Percentiles rank a stretch among this genome's conserved stretches.
Evolutionary conservation across 23 tunicate species (phyloP).

Genomic region (Ciona savignyi): DNA sequence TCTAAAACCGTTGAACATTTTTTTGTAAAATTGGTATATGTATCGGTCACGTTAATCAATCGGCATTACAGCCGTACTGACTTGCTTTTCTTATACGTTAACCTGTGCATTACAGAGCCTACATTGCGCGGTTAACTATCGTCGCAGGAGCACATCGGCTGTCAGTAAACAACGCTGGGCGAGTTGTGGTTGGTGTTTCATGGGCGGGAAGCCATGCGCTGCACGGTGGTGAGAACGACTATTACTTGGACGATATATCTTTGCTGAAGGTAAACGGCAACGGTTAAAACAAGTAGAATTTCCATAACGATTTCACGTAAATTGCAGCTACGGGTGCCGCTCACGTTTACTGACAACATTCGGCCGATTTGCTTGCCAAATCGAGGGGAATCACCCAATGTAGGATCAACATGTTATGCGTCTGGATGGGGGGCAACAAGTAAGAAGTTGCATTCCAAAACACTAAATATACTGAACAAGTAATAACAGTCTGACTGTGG

Average conservation of each 20-base stretch:
- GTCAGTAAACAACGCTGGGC: background rate
- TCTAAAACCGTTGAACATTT: too few relatives aligned
- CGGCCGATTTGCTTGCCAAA: constrained; percentile 38
- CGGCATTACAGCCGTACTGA: too few relatives aligned
- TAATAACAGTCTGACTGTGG: too few relatives aligned
- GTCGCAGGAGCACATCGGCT: background rate
- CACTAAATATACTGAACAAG: too few relatives aligned
- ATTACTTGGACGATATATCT: background rate
- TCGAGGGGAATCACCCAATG: constrained; percentile 11
- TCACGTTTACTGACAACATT: background rate
- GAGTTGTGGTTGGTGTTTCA: background rate
- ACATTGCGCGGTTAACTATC: background rate
- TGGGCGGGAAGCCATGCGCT: background rate
- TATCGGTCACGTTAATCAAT: too few relatives aligned
- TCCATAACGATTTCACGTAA: too few relatives aligned
- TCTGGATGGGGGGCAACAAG: constrained; percentile 42
- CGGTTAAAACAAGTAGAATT: too few relatives aligned
- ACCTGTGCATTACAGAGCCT: background rate
- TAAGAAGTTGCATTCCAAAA: constrained; percentile 8
- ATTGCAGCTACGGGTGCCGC: background rate
- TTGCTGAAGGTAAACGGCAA: background rate
- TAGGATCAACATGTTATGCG: constrained; percentile 14
- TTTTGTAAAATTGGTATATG: too few relatives aligned
- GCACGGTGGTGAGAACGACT: background rate
- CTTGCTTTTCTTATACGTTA: too few relatives aligned